Conservation (phyloP, 2,113 vertebrate species). For the Centropus unirufus region DNA sequence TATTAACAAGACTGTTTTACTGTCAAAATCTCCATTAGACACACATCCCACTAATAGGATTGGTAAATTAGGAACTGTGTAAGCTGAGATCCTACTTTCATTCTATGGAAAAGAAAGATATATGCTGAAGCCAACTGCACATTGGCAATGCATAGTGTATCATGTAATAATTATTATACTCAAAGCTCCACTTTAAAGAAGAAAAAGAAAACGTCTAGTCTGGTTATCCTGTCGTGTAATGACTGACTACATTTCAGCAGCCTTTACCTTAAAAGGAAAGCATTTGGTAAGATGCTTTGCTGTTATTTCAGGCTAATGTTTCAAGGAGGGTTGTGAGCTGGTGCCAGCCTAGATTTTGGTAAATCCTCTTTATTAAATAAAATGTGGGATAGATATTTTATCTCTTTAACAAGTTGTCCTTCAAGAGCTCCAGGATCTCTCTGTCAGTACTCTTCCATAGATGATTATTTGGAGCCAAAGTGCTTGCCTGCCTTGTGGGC, state of each 20-base stretch:
- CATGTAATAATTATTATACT: slow-evolving; percentile 23
- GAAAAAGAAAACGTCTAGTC: background rate
- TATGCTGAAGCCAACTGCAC: background rate
- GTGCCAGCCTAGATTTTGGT: slow-evolving; percentile 5
- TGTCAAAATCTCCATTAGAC: slow-evolving; percentile 54
- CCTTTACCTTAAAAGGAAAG: slow-evolving; percentile 8
- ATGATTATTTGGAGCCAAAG: background rate
- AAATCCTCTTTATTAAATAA: background rate
- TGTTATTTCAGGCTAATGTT: slow-evolving; percentile 26
- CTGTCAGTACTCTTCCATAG: background rate
- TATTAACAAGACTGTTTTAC: slow-evolving; percentile 40
- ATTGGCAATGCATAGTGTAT: slow-evolving; percentile 13
- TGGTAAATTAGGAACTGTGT: slow-evolving; percentile 19
- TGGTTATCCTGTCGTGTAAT: background rate
- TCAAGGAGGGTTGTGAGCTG: background rate
- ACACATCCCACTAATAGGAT: slow-evolving; percentile 4
- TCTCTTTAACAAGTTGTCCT: background rate
- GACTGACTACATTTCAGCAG: background rate
- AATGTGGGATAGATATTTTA: background rate
- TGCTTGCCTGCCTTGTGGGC: accelerated
- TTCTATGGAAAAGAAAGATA: background rate
- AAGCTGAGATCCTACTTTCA: slow-evolving; percentile 26
- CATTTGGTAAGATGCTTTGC: background rate
- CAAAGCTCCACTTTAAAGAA: background rate
- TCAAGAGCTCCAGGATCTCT: background rate